Evolutionary conservation across 30 jellyfish, hydroid and myxozoan genomes (phyloP).

Genomic region (Sanderia malayensis): DNA sequence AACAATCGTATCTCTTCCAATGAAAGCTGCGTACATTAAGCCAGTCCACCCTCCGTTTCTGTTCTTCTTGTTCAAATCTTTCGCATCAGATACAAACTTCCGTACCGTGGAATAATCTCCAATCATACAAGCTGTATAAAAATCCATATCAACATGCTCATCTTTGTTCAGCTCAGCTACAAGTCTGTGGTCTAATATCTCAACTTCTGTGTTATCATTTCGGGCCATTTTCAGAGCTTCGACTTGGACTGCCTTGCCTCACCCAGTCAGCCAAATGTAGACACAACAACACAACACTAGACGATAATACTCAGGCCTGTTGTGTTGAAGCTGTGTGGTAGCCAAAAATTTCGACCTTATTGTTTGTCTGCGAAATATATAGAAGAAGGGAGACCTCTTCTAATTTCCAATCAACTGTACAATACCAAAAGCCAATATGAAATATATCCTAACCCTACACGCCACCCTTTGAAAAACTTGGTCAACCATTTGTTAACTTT

Average conservation of each 20-base stretch:
- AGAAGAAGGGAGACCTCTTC: too few species aligned
- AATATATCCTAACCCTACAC: too few species aligned
- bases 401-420: too few species aligned
- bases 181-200: constrained; percentile 41
- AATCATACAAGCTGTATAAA: constrained; percentile 85
- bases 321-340: too few species aligned
- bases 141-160: constrained; percentile 67
- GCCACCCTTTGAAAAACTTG: too few species aligned
- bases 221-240: constrained; percentile 11
- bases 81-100: constrained; percentile 24
- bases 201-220: constrained; percentile 25
- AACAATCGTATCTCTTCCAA: constrained; percentile 83
- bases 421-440: too few species aligned
- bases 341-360: too few species aligned
- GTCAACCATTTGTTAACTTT: too few species aligned
- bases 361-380: too few species aligned
- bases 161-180: constrained; percentile 72
- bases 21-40: constrained; percentile 93
- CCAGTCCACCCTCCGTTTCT: constrained; percentile 93
- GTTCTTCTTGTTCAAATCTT: constrained; percentile 57
- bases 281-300: too few species aligned
- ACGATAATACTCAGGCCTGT: too few species aligned
- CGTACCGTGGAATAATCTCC: constrained; percentile 82
- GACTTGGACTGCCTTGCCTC: constrained; percentile 2
- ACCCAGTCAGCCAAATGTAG: too few species aligned